A percentile compares a stretch with the other conserved stretches of the same genome.
These are phyloP conservation scores for Bufo bufo DNA, from an alignment of 2,113 vertebrate species.

Conservation along the genomic window DNA sequence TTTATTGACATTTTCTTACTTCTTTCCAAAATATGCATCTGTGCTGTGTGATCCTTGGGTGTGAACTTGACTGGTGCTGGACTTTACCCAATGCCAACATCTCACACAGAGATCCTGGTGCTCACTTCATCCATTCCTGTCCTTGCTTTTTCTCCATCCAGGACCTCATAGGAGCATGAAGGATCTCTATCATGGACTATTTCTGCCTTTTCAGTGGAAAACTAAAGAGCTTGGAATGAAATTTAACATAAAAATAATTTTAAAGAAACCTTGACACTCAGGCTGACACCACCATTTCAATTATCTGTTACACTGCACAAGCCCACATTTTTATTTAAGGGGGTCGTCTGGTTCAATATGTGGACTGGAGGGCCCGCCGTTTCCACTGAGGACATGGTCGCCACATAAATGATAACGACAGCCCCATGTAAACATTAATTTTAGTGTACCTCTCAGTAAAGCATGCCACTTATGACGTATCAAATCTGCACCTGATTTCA, in stretches of 20 bases:
- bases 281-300: neutral
- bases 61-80: conserved; percentile 57
- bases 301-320: neutral
- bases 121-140: conserved; percentile 34
- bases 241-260: neutral
- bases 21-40: conserved; percentile 58
- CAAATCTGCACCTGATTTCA: no score
- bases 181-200: conserved; percentile 60
- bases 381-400: no score
- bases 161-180: conserved; percentile 24
- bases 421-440: no score
- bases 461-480: no score
- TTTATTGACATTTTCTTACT: conserved; percentile 56
- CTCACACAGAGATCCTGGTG: conserved; percentile 57
- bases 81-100: conserved; percentile 52
- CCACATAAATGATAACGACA: no score
- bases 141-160: conserved; percentile 21
- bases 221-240: neutral
- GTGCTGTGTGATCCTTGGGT: conserved; percentile 58
- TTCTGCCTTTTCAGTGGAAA: neutral
- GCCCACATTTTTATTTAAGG: neutral
- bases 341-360: neutral
- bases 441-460: no score
- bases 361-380: no score
- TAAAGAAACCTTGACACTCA: neutral